phyloP scores from a whole-genome alignment of 2,888 invertebrate species.

The Cremastinae sp. region DNA sequence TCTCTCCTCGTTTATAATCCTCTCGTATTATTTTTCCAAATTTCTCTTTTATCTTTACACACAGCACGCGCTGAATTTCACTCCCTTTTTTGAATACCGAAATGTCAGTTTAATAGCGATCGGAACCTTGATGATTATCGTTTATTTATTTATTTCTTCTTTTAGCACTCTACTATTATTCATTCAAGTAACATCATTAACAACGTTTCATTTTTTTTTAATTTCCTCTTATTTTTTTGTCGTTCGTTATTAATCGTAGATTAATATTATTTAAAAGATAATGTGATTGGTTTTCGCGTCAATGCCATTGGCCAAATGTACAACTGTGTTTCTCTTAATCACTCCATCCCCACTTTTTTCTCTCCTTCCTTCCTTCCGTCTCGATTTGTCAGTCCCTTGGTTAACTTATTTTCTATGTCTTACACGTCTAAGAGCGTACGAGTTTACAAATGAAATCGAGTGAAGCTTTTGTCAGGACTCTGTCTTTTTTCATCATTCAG shows the following conservation, averaged over 20 bases:
- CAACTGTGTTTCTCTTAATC: slow-evolving; percentile 55
- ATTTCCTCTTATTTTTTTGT: slow-evolving; percentile 53
- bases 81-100: slow-evolving; percentile 43
- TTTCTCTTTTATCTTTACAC: slow-evolving; percentile 24
- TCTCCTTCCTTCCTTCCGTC: not conserved
- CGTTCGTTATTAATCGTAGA: slow-evolving; percentile 66
- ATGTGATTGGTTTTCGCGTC: slow-evolving; percentile 80
- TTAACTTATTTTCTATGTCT: slow-evolving; percentile 54
- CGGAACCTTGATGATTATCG: slow-evolving; percentile 56
- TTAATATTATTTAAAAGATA: slow-evolving; percentile 77
- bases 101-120: slow-evolving; percentile 61
- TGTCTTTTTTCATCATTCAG: slow-evolving; percentile 28
- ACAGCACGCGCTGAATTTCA: too few species aligned
- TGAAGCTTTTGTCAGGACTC: slow-evolving; percentile 28
- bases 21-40: slow-evolving; percentile 24
- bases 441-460: slow-evolving; percentile 55
- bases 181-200: slow-evolving; percentile 76
- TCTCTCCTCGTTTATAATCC: slow-evolving; percentile 19
- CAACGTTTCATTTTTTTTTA: slow-evolving; percentile 70
- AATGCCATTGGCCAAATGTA: slow-evolving; percentile 67
- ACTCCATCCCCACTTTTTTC: slow-evolving; percentile 25
- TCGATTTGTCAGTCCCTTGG: slow-evolving; percentile 16
- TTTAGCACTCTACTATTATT: slow-evolving; percentile 66
- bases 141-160: slow-evolving; percentile 30
- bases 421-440: slow-evolving; percentile 50